Evolutionary conservation across 2,888 invertebrate species (phyloP).

Genomic region (Erebia palarica): DNA sequence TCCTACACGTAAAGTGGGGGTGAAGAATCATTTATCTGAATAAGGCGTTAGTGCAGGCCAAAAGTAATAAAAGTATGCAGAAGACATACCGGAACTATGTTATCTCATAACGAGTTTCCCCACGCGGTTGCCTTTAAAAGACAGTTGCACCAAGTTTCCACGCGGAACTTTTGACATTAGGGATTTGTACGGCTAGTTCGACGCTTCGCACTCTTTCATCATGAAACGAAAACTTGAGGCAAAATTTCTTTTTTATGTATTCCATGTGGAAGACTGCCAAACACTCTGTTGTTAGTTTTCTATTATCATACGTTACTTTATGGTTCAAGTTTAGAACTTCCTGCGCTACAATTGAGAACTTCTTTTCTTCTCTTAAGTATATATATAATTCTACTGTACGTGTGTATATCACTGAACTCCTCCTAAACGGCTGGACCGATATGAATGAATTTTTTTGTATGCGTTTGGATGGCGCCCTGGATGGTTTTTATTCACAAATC

Average conservation of each 20-base stretch:
- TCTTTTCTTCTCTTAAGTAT: too few relatives aligned
- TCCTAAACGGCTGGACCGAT: too few relatives aligned
- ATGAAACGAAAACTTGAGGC: conserved; percentile 18
- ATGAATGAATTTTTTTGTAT: too few relatives aligned
- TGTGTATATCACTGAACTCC: too few relatives aligned
- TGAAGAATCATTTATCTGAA: too few relatives aligned
- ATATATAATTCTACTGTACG: too few relatives aligned
- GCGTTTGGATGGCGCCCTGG: too few relatives aligned
- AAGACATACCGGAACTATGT: conserved; percentile 28
- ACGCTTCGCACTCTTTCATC: conserved; percentile 27
- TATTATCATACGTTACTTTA: conserved; percentile 9
- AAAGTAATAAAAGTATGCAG: conserved; percentile 21
- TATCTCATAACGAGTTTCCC: conserved; percentile 33
- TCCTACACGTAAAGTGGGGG: too few relatives aligned
- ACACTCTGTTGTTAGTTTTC: conserved; percentile 17
- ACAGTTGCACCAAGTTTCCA: conserved; percentile 23
- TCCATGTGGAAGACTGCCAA: conserved; percentile 11
- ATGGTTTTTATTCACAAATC: too few relatives aligned
- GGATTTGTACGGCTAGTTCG: conserved; percentile 25
- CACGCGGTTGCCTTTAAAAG: conserved; percentile 25
- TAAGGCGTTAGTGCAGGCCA: not conserved
- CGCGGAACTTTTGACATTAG: conserved; percentile 24
- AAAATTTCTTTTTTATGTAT: conserved; percentile 20
- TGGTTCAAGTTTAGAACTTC: not conserved
- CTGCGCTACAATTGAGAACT: not conserved